phyloP scores from a whole-genome alignment of 1,140 invertebrate genomes.

The Diachasmimorpha longicaudata region DNA sequence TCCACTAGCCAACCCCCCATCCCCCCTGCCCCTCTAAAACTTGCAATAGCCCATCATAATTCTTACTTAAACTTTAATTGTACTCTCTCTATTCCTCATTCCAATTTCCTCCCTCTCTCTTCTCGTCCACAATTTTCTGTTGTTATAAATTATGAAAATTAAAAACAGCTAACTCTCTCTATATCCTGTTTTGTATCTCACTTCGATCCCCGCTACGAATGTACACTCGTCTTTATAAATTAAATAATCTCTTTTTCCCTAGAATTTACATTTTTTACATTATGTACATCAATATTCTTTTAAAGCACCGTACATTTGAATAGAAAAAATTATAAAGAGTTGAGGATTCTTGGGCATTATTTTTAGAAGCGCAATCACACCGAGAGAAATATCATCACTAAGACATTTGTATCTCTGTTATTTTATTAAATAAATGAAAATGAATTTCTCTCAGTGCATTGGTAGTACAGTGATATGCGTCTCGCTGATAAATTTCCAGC shows the following conservation, averaged over 20 bases:
- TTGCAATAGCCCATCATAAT: not conserved
- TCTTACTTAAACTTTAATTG: conserved; percentile 25
- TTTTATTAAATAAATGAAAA: too few species aligned
- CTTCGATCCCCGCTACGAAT: not conserved
- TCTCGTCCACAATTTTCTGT: not conserved
- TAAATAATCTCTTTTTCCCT: not conserved
- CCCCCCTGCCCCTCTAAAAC: too few species aligned
- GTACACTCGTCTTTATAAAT: not conserved
- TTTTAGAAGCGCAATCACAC: not conserved
- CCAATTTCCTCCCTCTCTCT: not conserved
- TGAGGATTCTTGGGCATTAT: too few species aligned
- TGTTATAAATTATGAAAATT: not conserved
- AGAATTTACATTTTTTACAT: not conserved
- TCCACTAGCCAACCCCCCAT: not conserved
- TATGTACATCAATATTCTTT: not conserved
- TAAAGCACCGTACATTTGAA: not conserved
- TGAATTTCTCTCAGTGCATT: too few species aligned
- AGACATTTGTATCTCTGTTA: too few species aligned
- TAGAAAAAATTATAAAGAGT: not conserved
- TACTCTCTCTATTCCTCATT: conserved; percentile 16
- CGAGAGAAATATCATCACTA: too few species aligned
- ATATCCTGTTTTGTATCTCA: not conserved
- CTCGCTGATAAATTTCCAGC: too few species aligned
- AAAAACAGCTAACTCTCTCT: not conserved
- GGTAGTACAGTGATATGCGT: too few species aligned